These are phyloP conservation scores for Gadus chalcogrammus DNA, from an alignment of 2,113 vertebrate genomes.

Conservation along the genomic window DNA sequence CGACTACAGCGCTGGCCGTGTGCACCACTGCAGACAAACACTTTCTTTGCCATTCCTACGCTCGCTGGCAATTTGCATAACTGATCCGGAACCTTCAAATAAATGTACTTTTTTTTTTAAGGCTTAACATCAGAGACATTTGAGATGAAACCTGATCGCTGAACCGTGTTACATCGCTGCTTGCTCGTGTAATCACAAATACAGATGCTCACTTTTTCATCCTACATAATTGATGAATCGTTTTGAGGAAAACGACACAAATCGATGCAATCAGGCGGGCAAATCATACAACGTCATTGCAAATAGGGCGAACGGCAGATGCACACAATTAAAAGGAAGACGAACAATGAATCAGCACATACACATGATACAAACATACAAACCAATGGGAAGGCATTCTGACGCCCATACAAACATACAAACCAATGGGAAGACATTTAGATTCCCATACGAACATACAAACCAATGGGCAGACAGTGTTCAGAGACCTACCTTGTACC, in stretches of 20 bases:
- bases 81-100: constrained; percentile 41
- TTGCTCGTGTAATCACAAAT: constrained; percentile 20
- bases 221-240: background rate
- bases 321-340: too few species aligned
- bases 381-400: background rate
- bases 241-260: background rate
- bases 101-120: constrained; percentile 38
- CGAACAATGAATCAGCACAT: too few species aligned
- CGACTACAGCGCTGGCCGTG: background rate
- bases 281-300: constrained; percentile 13
- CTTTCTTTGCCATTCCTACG: constrained; percentile 26
- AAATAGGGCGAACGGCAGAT: too few species aligned
- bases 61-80: constrained; percentile 38
- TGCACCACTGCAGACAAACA: constrained; percentile 4
- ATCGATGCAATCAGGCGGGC: background rate
- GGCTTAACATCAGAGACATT: constrained; percentile 40
- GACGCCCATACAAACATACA: too few species aligned
- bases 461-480: background rate
- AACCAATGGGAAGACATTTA: background rate
- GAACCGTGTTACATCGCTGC: constrained; percentile 31
- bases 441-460: background rate
- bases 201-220: constrained; percentile 16
- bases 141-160: constrained; percentile 46
- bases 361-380: too few species aligned
- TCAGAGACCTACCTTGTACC: constrained; percentile 88